Base-by-base conservation (phyloP, 2,888 invertebrate species). In the Dromius quadrimaculatus region DNA sequence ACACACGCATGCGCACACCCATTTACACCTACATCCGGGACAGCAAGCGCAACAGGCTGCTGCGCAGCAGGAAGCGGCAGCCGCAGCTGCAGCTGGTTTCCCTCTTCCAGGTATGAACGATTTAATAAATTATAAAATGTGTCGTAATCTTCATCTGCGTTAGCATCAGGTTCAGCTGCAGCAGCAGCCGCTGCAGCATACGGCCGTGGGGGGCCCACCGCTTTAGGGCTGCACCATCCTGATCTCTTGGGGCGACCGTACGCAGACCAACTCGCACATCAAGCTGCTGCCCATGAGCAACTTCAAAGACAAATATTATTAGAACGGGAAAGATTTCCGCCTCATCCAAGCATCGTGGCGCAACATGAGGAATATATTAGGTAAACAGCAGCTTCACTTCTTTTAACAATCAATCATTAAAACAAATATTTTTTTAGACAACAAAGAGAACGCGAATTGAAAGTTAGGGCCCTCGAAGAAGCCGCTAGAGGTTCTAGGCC, bases 1-100 rank as follows among this genome's bases (percentile, higher is more conserved):
- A 77, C 94, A 94, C 85, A 93, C 93, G 76, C 94, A 94, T 83
- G 92, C 95, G 80, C 95, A 95, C 85, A 92, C 94, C 78, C 93
- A 93, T 86, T 90, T 92, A 76, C 93, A 93, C 85, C 87, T 93
- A 76, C 92, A 93, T 85, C 87, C 90, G 76, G 91, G 88, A 81
- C 91, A 91, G 79, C 91, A 91, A 74, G 90, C 90, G 82, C 91
- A 91, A 80, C 91, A 91, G 83, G 91, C 90, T 83, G 92, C 82
- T 11, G 82, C 82, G 0, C 80, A 81, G 1, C 81, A 81, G 19
- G 77, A 77, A 22, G 87, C 87, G 57, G 85, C 86, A 75, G 68
- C 86, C 75, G 64, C 64, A 1, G 66, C 66, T 17, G 64, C 64
- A 2, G 65, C 65, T 6, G 86, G 86, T 79, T 86, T 87, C 80